Evolutionary conservation across 1,140 invertebrate genomes (phyloP).

Genomic region (Psilanteris sp.): DNA sequence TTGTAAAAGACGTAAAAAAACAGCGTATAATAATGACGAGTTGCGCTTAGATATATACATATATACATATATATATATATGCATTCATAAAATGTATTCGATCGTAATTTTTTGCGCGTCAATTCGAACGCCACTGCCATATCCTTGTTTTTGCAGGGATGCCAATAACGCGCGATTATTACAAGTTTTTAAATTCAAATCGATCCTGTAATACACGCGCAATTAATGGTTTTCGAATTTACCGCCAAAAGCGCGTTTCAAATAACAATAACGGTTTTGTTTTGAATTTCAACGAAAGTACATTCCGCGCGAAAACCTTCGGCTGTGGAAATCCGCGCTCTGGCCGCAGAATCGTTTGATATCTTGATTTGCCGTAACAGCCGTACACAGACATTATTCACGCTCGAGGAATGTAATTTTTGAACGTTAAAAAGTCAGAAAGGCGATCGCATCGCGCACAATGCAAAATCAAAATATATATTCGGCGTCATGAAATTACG

Average conservation of each 20-base stretch:
- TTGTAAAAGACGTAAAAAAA: conserved; percentile 49
- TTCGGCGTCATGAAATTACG: conserved; percentile 71
- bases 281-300: conserved; percentile 1
- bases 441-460: conserved; percentile 50
- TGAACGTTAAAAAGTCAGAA: conserved; percentile 58
- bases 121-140: no score
- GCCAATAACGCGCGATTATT: no score
- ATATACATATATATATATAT: no score
- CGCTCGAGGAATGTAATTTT: conserved; percentile 54
- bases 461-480: conserved; percentile 66
- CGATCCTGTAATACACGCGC: no score
- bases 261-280: background rate
- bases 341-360: conserved; percentile 39
- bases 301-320: background rate
- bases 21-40: conserved; percentile 58
- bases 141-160: no score
- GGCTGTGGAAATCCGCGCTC: conserved; percentile 14
- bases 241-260: no score
- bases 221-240: conserved; percentile 8
- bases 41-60: conserved; percentile 23
- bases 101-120: conserved; percentile 12
- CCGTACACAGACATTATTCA: conserved; percentile 48
- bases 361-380: conserved; percentile 53
- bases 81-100: conserved; percentile 48
- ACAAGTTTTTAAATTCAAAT: no score